Percentiles rank a stretch among this genome's conserved stretches.
phyloP scores from a whole-genome alignment of 2,888 invertebrate species.

The Xestia sexstrigata region DNA sequence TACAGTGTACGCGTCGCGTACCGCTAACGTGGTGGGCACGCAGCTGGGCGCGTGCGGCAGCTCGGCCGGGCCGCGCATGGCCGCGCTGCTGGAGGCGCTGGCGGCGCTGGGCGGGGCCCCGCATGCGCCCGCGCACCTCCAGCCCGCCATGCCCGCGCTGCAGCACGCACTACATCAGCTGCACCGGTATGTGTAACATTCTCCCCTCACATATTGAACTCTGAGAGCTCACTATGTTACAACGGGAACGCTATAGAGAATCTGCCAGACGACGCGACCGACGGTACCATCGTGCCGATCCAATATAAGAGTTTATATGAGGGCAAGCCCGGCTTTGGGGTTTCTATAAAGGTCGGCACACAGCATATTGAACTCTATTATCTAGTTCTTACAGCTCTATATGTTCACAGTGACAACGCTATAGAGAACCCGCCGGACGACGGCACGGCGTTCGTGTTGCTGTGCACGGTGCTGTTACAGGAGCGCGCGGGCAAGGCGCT shows the following conservation, averaged over 20 bases:
- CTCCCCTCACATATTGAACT: neutral
- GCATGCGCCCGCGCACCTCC: conserved; percentile 32
- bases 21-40: conserved; percentile 75
- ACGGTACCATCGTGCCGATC: too few species aligned
- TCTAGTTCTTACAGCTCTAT: neutral
- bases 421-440: conserved; percentile 78
- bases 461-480: conserved; percentile 96
- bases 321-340: neutral
- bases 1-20: conserved; percentile 77
- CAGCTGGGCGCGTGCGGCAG: conserved; percentile 71
- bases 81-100: conserved; percentile 35
- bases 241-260: too few species aligned
- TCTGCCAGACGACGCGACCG: too few species aligned
- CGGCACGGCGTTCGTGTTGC: conserved; percentile 93
- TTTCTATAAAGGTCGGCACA: neutral
- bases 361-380: neutral
- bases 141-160: conserved; percentile 40
- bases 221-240: too few species aligned
- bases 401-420: conserved; percentile 65
- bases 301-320: neutral
- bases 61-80: conserved; percentile 66
- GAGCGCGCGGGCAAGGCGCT: conserved; percentile 94
- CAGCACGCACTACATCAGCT: conserved; percentile 25
- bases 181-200: neutral
- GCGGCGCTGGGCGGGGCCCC: conserved; percentile 45